A percentile compares a stretch with the other conserved stretches of the same genome.
Conservation (phyloP, 2,797 vertebrate species). For the Argya squamiceps region DNA sequence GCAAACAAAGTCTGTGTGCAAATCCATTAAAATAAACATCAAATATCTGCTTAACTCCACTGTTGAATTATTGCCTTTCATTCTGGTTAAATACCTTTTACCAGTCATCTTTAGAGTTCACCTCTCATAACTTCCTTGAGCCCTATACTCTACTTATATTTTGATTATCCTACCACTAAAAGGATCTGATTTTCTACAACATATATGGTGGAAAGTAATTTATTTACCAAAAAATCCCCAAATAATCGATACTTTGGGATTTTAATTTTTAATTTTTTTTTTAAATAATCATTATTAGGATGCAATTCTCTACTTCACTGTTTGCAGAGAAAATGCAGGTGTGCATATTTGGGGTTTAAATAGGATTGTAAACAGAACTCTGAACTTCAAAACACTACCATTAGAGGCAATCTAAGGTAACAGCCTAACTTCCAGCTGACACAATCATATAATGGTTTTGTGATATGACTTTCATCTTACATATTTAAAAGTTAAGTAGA, state of each 20-base stretch:
- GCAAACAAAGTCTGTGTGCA: not conserved
- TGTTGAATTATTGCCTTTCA: not conserved
- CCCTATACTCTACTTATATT: not conserved
- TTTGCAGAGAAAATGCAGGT: not conserved
- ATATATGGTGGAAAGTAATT: not conserved
- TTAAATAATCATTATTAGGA: not conserved
- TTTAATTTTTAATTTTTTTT: not conserved
- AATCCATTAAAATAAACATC: not conserved
- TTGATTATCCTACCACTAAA: not conserved
- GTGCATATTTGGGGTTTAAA: not conserved
- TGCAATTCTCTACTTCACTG: not conserved
- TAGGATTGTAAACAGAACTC: not conserved
- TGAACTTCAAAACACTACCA: not conserved
- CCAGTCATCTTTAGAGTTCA: not conserved
- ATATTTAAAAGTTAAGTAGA: not conserved
- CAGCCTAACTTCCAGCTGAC: not conserved
- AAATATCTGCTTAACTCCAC: not conserved
- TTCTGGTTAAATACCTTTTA: not conserved
- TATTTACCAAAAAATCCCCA: not conserved
- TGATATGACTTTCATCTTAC: not conserved
- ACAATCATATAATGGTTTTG: not conserved
- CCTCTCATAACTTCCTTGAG: not conserved
- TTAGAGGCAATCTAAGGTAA: not conserved
- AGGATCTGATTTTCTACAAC: not conserved
- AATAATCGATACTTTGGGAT: not conserved